These are phyloP conservation scores for Eidolon dupreanum DNA, from an alignment of 2,797 vertebrate genomes.

Conservation along the genomic window DNA sequence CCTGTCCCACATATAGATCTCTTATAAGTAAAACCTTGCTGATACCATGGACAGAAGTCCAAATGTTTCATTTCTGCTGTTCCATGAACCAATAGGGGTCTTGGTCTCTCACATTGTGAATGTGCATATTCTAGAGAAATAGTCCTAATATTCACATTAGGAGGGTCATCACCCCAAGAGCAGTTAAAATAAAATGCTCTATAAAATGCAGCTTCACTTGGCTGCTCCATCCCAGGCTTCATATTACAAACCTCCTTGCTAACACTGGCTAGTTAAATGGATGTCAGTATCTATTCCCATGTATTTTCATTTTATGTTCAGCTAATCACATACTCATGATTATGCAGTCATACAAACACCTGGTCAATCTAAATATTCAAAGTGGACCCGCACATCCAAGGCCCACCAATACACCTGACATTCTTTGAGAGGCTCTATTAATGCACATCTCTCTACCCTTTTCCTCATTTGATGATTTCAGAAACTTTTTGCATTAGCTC, in stretches of 20 bases:
- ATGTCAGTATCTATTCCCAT: not conserved
- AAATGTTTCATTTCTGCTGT: not conserved
- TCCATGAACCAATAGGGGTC: not conserved
- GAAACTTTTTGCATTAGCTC: constrained; percentile 32
- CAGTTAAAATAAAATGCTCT: not conserved
- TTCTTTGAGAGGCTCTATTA: not conserved
- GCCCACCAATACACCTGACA: not conserved
- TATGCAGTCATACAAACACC: not conserved
- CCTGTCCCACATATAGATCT: not conserved
- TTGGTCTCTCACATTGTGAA: not conserved
- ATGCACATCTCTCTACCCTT: not conserved
- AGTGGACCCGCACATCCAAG: not conserved
- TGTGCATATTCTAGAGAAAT: not conserved
- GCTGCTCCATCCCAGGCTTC: not conserved
- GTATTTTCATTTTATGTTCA: not conserved
- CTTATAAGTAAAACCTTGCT: not conserved
- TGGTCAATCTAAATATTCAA: not conserved
- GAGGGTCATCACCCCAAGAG: not conserved
- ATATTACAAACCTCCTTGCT: not conserved
- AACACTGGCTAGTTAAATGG: not conserved
- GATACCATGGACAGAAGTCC: not conserved
- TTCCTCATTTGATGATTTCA: not conserved
- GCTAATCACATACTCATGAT: not conserved
- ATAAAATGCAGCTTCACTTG: not conserved
- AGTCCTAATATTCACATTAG: not conserved